Percentiles rank a stretch among this genome's conserved stretches.
These are phyloP conservation scores for Mesocricetus auratus DNA, from an alignment of 2,113 vertebrate species.

Conservation along the genomic window DNA sequence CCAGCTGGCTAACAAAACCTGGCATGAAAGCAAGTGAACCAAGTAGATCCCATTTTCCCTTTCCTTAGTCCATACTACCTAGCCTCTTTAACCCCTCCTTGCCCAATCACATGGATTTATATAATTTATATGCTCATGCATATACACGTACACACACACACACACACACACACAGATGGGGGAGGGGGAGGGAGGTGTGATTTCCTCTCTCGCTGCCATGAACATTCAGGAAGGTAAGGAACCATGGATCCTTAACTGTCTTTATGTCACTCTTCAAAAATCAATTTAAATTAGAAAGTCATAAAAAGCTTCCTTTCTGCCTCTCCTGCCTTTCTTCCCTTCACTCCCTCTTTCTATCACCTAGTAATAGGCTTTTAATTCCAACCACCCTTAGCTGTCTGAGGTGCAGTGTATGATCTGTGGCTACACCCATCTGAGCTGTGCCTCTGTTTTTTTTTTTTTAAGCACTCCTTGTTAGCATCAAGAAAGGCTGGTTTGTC, in stretches of 20 bases:
- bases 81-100: slow-evolving; percentile 63
- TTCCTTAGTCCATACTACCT: not conserved
- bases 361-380: slow-evolving; percentile 89
- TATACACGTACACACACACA: not conserved
- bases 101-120: slow-evolving; percentile 37
- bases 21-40: slow-evolving; percentile 62
- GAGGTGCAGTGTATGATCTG: slow-evolving; percentile 84
- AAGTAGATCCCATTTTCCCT: not conserved
- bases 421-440: slow-evolving; percentile 87
- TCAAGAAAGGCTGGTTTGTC: slow-evolving; percentile 88
- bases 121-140: slow-evolving; percentile 36
- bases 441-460: slow-evolving; percentile 86
- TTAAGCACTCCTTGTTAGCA: slow-evolving; percentile 85
- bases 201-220: not conserved
- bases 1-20: slow-evolving; percentile 75
- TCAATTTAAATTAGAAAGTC: slow-evolving; percentile 83
- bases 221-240: slow-evolving; percentile 19
- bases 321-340: not conserved
- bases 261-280: slow-evolving; percentile 63
- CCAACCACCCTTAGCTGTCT: slow-evolving; percentile 84
- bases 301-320: slow-evolving; percentile 70
- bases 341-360: not conserved
- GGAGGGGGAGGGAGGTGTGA: too few relatives aligned
- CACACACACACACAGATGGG: not conserved
- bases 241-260: not conserved